Base-by-base conservation (phyloP, 2,797 vertebrate genomes). In the Lutjanus campechanus region DNA sequence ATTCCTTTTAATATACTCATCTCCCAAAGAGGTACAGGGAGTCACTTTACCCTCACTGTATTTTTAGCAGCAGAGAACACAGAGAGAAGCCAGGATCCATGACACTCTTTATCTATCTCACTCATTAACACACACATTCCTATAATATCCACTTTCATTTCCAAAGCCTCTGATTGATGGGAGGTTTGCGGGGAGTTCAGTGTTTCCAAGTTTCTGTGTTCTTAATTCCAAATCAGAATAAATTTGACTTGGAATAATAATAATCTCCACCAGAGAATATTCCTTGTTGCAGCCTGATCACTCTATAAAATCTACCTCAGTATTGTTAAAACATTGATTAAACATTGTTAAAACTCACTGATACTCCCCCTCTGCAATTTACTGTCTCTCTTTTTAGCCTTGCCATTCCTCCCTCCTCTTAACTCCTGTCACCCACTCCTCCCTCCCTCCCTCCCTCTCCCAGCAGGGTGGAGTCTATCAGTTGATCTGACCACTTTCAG, bases 11-110 rank as follows among this genome's bases (percentile, higher is more conserved):
- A 90, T 87, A 82, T 55, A 46, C 77, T 70, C 73, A 44, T 8
- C 19, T 85, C 88, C 88, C 88, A 87, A 89, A 91, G 79, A 81
- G 87, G 88, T 47, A 19, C 76, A 63, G 75, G 77, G 89, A 80
- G 81, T 93, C 88, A 86, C 71, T 83, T 91, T 88, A 90, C 87
- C 60, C 63, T 12, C 0, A 0, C 44, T 36, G 79, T 92, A 92
- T 92, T 91, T 85, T 60, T 93, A 93, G 91, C 79, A 79, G 50
- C 79, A 61, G 67, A 86, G 82, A 86, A 82, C 81, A 87, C 44
- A 76, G 83, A 74, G 55, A 49, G 56, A 47, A 20, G 56, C 55
- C 7, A n/a, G 61, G 69, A 73, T 80, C 53, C 76, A 70, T 79
- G 85, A 67, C 51, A 1, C 47, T 82, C 77, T 65, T 73, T 16